Conservation (phyloP, 2,113 vertebrate species). For the Lipotes vexillifer region DNA sequence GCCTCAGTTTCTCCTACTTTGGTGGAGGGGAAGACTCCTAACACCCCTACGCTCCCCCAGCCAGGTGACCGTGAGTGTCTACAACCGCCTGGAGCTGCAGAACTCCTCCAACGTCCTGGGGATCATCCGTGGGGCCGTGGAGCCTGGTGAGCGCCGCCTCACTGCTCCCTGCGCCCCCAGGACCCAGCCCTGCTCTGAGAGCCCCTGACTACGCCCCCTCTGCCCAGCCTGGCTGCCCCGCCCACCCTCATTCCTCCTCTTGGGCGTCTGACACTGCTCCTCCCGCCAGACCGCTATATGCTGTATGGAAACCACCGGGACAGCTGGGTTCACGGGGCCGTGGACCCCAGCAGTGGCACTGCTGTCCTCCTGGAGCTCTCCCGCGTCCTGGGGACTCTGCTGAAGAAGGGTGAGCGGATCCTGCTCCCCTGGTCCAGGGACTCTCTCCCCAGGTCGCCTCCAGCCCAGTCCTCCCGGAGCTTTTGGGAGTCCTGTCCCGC, state of each 20-base stretch:
- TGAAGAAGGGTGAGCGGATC: constrained; percentile 83
- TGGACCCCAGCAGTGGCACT: constrained; percentile 92
- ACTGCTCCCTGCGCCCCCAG: accelerated
- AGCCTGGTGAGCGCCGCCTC: constrained; percentile 84
- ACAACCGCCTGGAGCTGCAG: constrained; percentile 78
- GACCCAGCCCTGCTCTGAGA: neutral
- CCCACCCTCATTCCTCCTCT: accelerated
- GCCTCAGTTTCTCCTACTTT: neutral
- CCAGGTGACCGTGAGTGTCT: constrained; percentile 84
- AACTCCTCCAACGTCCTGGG: constrained; percentile 90
- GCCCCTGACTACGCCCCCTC: neutral
- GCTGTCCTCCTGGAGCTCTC: constrained; percentile 89
- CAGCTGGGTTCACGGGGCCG: constrained; percentile 92
- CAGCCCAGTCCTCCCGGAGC: neutral
- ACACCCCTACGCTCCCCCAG: constrained; percentile 61
- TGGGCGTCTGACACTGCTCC: neutral
- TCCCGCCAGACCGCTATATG: constrained; percentile 86
- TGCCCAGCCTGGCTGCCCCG: neutral
- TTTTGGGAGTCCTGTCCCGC: neutral
- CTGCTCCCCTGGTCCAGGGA: neutral
- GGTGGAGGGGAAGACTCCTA: neutral
- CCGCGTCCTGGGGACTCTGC: constrained; percentile 85
- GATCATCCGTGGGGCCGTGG: constrained; percentile 88
- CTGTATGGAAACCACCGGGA: constrained; percentile 93
- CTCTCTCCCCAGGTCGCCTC: neutral